Percentiles rank a stretch among this genome's conserved stretches.
Evolutionary conservation across 2,888 invertebrate genomes (phyloP).

Genomic region (Candidula unifasciata): DNA sequence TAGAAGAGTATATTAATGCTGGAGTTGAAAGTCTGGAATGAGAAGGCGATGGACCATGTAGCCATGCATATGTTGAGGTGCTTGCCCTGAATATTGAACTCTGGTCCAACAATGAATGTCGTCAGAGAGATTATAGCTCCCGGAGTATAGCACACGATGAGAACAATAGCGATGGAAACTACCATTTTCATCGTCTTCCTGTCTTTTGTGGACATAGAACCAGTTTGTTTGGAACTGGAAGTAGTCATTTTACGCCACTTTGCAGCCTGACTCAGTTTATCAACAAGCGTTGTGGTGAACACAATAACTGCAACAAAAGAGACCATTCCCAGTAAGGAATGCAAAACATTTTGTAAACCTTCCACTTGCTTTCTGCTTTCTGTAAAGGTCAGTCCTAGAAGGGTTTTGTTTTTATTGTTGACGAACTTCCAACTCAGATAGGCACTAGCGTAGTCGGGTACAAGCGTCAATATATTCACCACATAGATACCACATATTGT

Average conservation of each 20-base stretch:
- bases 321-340: neutral
- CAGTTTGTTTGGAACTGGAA: too few species aligned
- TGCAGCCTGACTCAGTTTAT: neutral
- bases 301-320: constrained; percentile 7
- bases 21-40: constrained; percentile 5
- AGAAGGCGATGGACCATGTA: constrained; percentile 1
- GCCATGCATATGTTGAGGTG: neutral
- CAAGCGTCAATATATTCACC: neutral
- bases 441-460: constrained; percentile 5
- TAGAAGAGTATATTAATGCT: constrained; percentile 19
- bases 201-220: neutral
- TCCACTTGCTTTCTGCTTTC: neutral
- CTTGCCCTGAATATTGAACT: constrained; percentile 3
- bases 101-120: constrained; percentile 1
- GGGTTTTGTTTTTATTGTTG: neutral
- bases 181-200: constrained; percentile 9
- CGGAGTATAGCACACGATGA: constrained; percentile 7
- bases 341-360: neutral
- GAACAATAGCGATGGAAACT: neutral
- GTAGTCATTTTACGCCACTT: neutral
- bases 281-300: neutral
- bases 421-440: neutral
- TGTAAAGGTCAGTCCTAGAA: neutral
- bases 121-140: neutral
- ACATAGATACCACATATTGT: neutral